Evolutionary conservation across 2,797 vertebrate genomes (phyloP), one percentile per base, ranked within the genome.

Genomic region (Paramormyrops hopkinsi): DNA sequence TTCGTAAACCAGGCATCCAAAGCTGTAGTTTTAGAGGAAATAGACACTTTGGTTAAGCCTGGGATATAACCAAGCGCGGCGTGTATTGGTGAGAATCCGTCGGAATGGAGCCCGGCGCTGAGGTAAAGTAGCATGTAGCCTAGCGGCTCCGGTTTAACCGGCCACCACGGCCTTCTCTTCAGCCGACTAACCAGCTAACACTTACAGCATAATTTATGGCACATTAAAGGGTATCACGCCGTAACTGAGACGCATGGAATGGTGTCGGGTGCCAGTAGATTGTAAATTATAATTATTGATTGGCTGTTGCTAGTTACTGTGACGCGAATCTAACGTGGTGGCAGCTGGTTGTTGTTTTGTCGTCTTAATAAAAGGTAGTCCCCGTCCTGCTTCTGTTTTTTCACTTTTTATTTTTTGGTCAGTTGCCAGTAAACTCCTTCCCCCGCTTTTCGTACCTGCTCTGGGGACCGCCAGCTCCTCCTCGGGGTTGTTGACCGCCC

Each of bases 41-140:
- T 33, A 33, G 85, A 29, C 51, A 54, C 85, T 17, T 54, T 53
- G 25, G 25, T 12, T 17, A 62, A 59, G 51, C 54, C 19, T 62
- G 53, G 29, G 85, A 59, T 5, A 19, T 9, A 19, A 29, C 7
- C 59, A 12, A 22, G 59, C 33, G 19, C 37, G 54, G 56, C 54
- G 76, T 84, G 88, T 85, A 17, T 85, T 51, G 22, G 5, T 65
- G 44, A 33, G 62, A 37, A 62, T 83, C 12, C 79, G 14, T 53
- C 89, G 59, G 89, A 54, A 86, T 48, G 56, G 41, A 88, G 17
- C 56, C 33, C 54, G 5, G 54, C 33, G 19, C 56, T 46, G 44
- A 88, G 87, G 87, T 88, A 69, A 69, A n/a, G n/a, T 88, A 65
- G 46, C 82, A 85, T 85, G 82, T 86, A 54, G 85, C 50, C 51